Evolutionary conservation across 1,140 invertebrate genomes (phyloP), one percentile per base, ranked within the genome.

Genomic region (Epicauta chinensis): DNA sequence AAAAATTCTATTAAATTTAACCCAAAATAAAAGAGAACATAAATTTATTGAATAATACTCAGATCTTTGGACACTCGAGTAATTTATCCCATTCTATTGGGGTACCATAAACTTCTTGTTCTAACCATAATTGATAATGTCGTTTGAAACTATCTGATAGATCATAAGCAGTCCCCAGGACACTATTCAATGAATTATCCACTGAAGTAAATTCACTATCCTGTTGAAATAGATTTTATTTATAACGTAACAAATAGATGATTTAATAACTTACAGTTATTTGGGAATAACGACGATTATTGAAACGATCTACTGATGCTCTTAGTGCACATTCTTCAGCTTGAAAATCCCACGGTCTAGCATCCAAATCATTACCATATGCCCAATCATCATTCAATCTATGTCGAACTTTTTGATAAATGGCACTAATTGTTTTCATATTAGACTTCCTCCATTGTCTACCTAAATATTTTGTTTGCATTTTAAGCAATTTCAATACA

Each of bases 361-460:
- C 93, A 77, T 98, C 95, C 59, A 98, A 81, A 78, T 99, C 87
- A 78, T 99, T 99, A 30, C 96, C 97, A 80, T 92, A 99, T 10
- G 97, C 97, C 97, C 97, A 99, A 69, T 99, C 97, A 74, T 99
- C 97, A 66, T 97, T 98, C 1, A 99, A 76, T 41, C 92, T 81
- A 77, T 93, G 91, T 36, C 91, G 73, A 45, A 92, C 96, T 81
- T 98, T 98, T 43, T 93, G 87, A 73, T 99, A 99, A 68, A 99
- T 99, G 30, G 95, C 93, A 70, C 93, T 97, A 75, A 99, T 96
- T 0, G 94, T 97, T 71, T 98, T 98, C 96, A 99, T 99, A 70
- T 99, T 99, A 1, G 91, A 90, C 73, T 98, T 99, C 3, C 97
- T 80, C 97, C 97, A 99, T 65, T 99, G 97, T 14, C 97, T 76